Conservation (phyloP, 2,113 vertebrate species). For the Sisor rabdophorus region DNA sequence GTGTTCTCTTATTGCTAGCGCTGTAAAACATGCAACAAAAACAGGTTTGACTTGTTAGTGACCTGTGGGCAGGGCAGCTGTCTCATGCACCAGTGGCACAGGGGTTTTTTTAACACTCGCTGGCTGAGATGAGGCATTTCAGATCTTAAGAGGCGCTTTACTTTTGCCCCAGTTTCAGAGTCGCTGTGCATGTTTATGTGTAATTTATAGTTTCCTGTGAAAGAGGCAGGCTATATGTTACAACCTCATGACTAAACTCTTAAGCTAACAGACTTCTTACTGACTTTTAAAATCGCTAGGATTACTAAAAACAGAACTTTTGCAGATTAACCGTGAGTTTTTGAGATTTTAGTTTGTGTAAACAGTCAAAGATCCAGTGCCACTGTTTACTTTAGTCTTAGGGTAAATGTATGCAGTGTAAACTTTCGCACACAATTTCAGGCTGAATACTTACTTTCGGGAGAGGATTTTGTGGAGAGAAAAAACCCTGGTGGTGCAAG, state of each 20-base stretch:
- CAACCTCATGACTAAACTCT: slow-evolving; percentile 64
- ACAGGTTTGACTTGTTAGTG: slow-evolving; percentile 73
- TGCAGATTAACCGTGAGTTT: neutral
- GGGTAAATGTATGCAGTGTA: slow-evolving; percentile 36
- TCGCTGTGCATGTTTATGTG: slow-evolving; percentile 56
- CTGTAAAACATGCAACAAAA: slow-evolving; percentile 48
- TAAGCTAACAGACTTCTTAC: slow-evolving; percentile 55
- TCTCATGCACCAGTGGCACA: slow-evolving; percentile 20
- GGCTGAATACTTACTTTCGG: slow-evolving; percentile 29
- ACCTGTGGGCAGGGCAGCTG: slow-evolving; percentile 67
- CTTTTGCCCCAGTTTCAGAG: slow-evolving; percentile 49
- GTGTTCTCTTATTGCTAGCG: neutral
- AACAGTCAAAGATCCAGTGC: neutral
- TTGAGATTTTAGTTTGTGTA: neutral
- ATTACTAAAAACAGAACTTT: neutral
- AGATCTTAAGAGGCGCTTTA: slow-evolving; percentile 33
- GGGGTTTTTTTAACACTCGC: slow-evolving; percentile 9
- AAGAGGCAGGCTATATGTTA: slow-evolving; percentile 64
- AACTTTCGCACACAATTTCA: slow-evolving; percentile 15
- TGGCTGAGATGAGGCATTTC: slow-evolving; percentile 39
- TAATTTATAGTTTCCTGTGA: slow-evolving; percentile 78
- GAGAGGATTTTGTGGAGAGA: slow-evolving; percentile 25
- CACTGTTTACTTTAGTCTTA: slow-evolving; percentile 32
- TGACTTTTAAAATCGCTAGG: slow-evolving; percentile 36
- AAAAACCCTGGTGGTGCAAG: slow-evolving; percentile 38